phyloP scores from a whole-genome alignment of 2,888 invertebrate species.

The Boloria selene region DNA sequence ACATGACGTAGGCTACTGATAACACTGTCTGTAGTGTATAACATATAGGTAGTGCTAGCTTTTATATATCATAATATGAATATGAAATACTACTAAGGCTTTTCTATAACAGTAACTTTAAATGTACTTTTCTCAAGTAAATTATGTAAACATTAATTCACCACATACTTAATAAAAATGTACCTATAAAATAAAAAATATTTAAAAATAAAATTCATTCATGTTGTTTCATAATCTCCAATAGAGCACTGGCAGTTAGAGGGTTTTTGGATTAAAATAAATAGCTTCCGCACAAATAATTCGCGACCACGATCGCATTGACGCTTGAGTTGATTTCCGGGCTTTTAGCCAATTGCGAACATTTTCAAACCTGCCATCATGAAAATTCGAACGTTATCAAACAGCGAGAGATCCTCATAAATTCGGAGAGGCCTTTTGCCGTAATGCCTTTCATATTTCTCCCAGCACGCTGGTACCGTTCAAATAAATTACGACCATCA shows the following conservation, averaged over 20 bases:
- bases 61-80: too few relatives aligned
- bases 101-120: too few relatives aligned
- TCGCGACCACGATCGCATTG: conserved; percentile 41
- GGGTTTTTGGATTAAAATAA: conserved; percentile 42
- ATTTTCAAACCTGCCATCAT: conserved; percentile 50
- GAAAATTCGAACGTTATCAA: conserved; percentile 19
- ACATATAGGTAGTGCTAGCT: too few relatives aligned
- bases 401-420: conserved; percentile 59
- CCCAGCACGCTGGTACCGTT: conserved; percentile 77
- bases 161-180: neutral
- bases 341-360: conserved; percentile 60
- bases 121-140: too few relatives aligned
- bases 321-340: conserved; percentile 51
- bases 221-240: conserved; percentile 27
- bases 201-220: conserved; percentile 2
- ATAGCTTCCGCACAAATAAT: conserved; percentile 46
- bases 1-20: too few relatives aligned
- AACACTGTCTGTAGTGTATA: too few relatives aligned
- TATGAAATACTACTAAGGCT: too few relatives aligned
- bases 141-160: too few relatives aligned
- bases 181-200: neutral
- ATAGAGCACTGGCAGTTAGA: conserved; percentile 29
- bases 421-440: conserved; percentile 21
- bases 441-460: conserved; percentile 36
- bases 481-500: conserved; percentile 81